These are phyloP conservation scores for Coranthus polyacanthus DNA, from an alignment of 2,797 vertebrate species.

Conservation along the genomic window DNA sequence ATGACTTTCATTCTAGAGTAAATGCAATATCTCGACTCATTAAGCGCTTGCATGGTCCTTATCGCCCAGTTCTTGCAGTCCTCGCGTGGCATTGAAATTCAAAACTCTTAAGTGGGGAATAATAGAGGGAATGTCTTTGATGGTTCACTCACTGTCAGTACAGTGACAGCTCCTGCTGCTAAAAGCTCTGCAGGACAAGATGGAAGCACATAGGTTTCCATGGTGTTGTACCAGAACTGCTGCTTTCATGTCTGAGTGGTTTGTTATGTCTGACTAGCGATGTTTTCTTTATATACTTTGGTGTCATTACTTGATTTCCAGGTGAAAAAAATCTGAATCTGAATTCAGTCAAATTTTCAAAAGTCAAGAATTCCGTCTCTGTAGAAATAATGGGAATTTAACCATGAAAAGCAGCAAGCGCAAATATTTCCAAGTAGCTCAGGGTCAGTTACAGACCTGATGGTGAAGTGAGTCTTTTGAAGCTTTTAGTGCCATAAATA, in stretches of 20 bases:
- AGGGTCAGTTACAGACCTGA: not conserved
- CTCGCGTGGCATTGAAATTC: conserved; percentile 54
- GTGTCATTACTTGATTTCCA: conserved; percentile 4
- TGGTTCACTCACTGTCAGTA: conserved; percentile 51
- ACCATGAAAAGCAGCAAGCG: not conserved
- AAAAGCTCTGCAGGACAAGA: conserved; percentile 45
- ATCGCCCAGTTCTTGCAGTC: conserved; percentile 19
- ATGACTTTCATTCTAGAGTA: not conserved
- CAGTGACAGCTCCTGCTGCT: conserved; percentile 44
- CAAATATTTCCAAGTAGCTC: not conserved
- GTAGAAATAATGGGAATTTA: not conserved
- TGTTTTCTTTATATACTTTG: conserved; percentile 6
- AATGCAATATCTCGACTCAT: conserved; percentile 20
- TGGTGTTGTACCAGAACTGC: conserved; percentile 66
- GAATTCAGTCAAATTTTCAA: too few relatives aligned
- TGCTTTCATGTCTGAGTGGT: conserved; percentile 70
- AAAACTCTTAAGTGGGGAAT: conserved; percentile 65
- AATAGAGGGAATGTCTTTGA: conserved; percentile 76
- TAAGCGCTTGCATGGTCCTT: not conserved
- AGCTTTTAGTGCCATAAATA: conserved; percentile 21
- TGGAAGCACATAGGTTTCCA: conserved; percentile 77
- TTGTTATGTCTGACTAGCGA: conserved; percentile 23
- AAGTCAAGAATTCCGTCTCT: too few relatives aligned
- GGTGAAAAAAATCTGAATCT: not conserved
- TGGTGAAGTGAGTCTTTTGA: conserved; percentile 4